A percentile compares a stretch with the other conserved stretches of the same genome.
These are phyloP conservation scores for Epistrophe eligans DNA, from an alignment of 2,888 invertebrate species.

Conservation along the genomic window DNA sequence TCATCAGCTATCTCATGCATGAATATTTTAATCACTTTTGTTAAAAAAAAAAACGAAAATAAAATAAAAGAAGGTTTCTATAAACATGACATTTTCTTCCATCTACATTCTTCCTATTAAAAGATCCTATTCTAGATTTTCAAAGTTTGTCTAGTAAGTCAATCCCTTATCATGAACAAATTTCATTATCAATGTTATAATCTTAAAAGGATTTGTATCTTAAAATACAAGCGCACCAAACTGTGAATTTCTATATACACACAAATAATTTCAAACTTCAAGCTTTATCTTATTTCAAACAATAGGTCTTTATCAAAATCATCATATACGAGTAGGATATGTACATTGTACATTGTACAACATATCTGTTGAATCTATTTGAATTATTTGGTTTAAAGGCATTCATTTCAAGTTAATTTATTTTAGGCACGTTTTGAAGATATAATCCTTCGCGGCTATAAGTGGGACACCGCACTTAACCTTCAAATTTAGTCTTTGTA, in stretches of 20 bases:
- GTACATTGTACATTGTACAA: no score
- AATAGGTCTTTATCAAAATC: slow-evolving; percentile 1
- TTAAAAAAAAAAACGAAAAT: neutral
- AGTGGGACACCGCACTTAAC: neutral
- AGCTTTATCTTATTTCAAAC: neutral
- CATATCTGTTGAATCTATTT: neutral
- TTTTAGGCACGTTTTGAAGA: neutral
- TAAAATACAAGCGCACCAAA: slow-evolving; percentile 7
- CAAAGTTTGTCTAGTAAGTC: slow-evolving; percentile 7
- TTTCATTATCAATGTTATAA: neutral
- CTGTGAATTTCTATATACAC: neutral
- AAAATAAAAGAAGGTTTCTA: neutral
- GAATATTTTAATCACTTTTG: neutral
- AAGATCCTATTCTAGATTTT: neutral
- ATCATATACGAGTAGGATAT: neutral
- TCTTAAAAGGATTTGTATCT: slow-evolving; percentile 1
- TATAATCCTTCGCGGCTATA: neutral
- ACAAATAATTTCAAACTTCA: slow-evolving; percentile 8
- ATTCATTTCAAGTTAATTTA: slow-evolving; percentile 1
- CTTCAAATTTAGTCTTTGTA: neutral
- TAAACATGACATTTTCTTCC: neutral
- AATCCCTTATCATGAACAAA: neutral
- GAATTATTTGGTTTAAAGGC: neutral
- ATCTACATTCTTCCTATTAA: neutral
- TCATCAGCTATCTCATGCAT: slow-evolving; percentile 14